A percentile compares a stretch with the other conserved stretches of the same genome.
Conservation (phyloP, 1,140 invertebrate species). For the Sinella curviseta region DNA sequence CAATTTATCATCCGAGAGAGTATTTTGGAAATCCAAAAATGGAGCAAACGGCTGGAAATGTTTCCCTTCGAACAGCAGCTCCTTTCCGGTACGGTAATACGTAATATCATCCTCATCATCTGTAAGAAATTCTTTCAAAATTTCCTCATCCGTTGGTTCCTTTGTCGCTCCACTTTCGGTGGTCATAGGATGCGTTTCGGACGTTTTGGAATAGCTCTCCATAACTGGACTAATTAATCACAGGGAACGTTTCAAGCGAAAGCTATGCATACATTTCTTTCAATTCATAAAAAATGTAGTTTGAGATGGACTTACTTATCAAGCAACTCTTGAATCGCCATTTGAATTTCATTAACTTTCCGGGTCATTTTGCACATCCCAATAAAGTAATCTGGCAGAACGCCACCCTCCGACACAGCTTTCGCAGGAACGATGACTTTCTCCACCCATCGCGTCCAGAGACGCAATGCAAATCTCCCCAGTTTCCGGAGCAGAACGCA, state of each 20-base stretch:
- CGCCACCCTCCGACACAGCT: not conserved
- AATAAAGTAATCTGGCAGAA: not conserved
- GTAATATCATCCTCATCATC: not conserved
- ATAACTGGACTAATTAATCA: slow-evolving; percentile 9
- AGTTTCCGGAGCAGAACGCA: slow-evolving; percentile 2
- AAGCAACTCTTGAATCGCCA: not conserved
- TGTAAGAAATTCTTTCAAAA: not conserved
- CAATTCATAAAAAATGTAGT: not conserved
- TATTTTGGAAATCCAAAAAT: not conserved
- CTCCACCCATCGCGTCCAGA: not conserved
- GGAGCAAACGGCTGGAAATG: not conserved
- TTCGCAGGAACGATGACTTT: not conserved
- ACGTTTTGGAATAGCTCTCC: not conserved
- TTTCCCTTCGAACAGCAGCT: not conserved
- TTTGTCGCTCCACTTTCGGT: not conserved
- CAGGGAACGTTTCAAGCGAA: too few species aligned
- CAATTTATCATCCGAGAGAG: slow-evolving; percentile 1
- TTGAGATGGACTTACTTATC: not conserved
- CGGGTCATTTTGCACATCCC: slow-evolving; percentile 3
- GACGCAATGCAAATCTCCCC: slow-evolving; percentile 10
- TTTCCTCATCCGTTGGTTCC: not conserved
- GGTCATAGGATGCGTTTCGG: not conserved
- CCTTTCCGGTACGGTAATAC: not conserved
- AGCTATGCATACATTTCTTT: too few species aligned
- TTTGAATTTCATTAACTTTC: slow-evolving; percentile 24